A percentile compares a stretch with the other conserved stretches of the same genome.
Evolutionary conservation across 1,140 invertebrate genomes (phyloP).

Genomic region (Pogonus chalceus): DNA sequence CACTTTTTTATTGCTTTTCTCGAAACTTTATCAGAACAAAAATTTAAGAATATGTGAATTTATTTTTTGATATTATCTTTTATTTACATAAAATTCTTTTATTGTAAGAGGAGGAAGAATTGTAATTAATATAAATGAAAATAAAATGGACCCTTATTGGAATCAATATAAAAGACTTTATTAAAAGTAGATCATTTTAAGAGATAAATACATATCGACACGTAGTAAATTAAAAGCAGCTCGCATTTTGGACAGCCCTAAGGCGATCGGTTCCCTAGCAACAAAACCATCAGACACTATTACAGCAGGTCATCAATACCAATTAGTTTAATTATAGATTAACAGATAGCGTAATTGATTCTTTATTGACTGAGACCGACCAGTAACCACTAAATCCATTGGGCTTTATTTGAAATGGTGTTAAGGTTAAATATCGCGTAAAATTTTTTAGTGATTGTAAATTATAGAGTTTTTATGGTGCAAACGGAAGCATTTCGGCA

Average conservation of each 20-base stretch:
- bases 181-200: too few species aligned
- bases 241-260: not conserved
- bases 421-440: not conserved
- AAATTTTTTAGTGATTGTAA: not conserved
- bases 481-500: not conserved
- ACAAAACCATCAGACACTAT: not conserved
- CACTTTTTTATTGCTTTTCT: too few species aligned
- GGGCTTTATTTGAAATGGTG: not conserved
- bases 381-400: not conserved
- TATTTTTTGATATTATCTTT: too few species aligned
- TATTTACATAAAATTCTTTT: too few species aligned
- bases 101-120: too few species aligned
- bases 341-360: not conserved
- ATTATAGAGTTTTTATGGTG: not conserved
- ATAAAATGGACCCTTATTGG: too few species aligned
- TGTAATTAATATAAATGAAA: too few species aligned
- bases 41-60: too few species aligned
- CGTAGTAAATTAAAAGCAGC: not conserved
- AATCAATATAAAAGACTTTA: too few species aligned
- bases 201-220: not conserved
- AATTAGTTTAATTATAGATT: not conserved
- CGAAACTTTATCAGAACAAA: too few species aligned
- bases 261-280: not conserved
- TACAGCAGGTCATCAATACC: not conserved
- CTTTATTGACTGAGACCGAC: not conserved